phyloP scores from a whole-genome alignment of 1,140 invertebrate genomes.

The Rhopalosiphum padi region DNA sequence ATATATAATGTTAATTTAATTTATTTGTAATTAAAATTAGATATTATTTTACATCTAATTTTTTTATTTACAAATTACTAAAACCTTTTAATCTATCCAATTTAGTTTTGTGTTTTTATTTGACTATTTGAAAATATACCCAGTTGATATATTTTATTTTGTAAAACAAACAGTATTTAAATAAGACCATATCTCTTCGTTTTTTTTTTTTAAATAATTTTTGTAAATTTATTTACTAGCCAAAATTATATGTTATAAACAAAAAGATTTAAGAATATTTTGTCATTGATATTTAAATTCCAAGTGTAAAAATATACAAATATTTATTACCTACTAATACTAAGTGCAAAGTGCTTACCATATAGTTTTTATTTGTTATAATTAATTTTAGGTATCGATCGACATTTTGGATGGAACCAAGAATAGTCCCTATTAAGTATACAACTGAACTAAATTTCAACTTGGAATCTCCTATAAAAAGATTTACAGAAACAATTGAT shows the following conservation, averaged over 20 bases:
- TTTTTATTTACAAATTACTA: background rate
- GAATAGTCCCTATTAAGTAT: conserved; percentile 43
- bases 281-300: background rate
- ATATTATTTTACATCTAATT: background rate
- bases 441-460: conserved; percentile 40
- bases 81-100: background rate
- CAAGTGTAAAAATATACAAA: background rate
- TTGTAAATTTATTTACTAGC: background rate
- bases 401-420: conserved; percentile 54
- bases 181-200: background rate
- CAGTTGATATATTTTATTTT: too few species aligned
- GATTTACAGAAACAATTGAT: conserved; percentile 45
- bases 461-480: background rate
- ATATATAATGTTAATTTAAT: background rate
- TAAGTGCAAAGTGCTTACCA: background rate
- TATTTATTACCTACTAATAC: background rate
- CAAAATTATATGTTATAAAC: background rate
- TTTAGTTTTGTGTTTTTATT: background rate
- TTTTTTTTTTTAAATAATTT: background rate
- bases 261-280: background rate
- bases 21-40: background rate
- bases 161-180: background rate
- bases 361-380: background rate
- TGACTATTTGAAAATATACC: too few species aligned
- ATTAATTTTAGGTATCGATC: conserved; percentile 52